Conservation (phyloP, 2,113 vertebrate species). For the Plestiodon gilberti region DNA sequence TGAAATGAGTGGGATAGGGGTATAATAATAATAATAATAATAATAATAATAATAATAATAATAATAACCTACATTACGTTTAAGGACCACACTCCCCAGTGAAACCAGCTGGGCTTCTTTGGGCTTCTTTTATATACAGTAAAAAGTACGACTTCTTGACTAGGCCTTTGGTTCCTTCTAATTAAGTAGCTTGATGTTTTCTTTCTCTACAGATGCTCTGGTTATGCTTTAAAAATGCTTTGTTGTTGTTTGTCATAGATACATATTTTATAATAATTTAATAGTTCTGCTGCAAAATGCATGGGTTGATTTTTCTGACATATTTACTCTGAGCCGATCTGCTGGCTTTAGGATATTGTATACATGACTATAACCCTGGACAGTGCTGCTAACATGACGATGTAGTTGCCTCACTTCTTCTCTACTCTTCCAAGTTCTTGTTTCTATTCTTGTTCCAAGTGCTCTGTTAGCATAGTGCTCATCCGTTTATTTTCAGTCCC, state of each 20-base stretch:
- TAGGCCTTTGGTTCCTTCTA: neutral
- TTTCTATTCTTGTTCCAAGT: neutral
- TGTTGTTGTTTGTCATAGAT: neutral
- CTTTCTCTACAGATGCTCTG: neutral
- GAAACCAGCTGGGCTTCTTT: no score
- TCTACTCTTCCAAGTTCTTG: neutral
- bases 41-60: no score
- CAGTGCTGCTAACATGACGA: neutral
- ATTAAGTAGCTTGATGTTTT: neutral
- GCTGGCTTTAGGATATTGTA: neutral
- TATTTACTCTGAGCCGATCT: neutral
- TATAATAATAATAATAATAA: no score
- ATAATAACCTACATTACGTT: no score
- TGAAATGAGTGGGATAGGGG: no score
- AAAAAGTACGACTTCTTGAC: no score
- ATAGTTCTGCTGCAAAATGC: neutral
- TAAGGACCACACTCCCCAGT: neutral
- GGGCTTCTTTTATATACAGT: no score
- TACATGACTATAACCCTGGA: neutral
- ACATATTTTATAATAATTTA: neutral
- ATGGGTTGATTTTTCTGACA: neutral
- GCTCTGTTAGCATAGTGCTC: neutral
- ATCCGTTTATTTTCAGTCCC: neutral
- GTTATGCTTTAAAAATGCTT: neutral
- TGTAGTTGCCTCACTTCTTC: neutral